Base-by-base conservation (phyloP, 1,140 invertebrate species). In the Drosophila bocqueti region DNA sequence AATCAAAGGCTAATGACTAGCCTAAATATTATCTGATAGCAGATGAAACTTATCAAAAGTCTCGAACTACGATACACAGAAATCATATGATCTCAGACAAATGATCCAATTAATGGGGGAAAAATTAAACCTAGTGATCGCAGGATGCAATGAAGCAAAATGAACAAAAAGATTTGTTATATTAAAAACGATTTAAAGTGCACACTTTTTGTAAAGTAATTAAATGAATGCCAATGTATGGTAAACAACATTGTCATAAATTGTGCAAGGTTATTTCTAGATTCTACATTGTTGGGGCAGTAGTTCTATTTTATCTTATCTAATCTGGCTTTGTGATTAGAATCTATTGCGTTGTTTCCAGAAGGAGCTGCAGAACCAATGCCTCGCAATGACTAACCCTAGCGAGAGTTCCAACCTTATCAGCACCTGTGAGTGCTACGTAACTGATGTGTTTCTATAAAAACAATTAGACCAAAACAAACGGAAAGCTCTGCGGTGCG, bases 381-480 rank as follows among this genome's bases (percentile, higher is more conserved):
- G 54, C 31, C 66, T 52, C 31, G 34, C 40, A 58, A 34, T 73
- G 66, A 73, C 67, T 73, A 73, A 77, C 54, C 11, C 34, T 11
- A 43, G 24, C 49, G 40, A 38, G 66, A 68, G 55, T 50, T 47
- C 50, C 42, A 21, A 47, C 66, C 63, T 78, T 78, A 78, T 78
- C 75, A 58, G 38, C 49, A 18, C 34, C 52, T 24, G 40, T 24
- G 24, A 42, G 57, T 13, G 21, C 34, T 57, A 61, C 74, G 57
- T 79, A 79, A 79, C 52, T 36, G 42, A 36, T 42, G 38, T 60
- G 42, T 68, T 61, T 43, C 47, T 76, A 76, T 47, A 60, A 59
- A 64, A 79, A 43, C 76, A 57, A 79, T 59, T 72, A 64, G 40
- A 71, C 38, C 55, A 61, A 52, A 73, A 73, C 76, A 64, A 71